Evolutionary conservation across 2,797 vertebrate species (phyloP).

Genomic region (Jordanella pulchra): DNA sequence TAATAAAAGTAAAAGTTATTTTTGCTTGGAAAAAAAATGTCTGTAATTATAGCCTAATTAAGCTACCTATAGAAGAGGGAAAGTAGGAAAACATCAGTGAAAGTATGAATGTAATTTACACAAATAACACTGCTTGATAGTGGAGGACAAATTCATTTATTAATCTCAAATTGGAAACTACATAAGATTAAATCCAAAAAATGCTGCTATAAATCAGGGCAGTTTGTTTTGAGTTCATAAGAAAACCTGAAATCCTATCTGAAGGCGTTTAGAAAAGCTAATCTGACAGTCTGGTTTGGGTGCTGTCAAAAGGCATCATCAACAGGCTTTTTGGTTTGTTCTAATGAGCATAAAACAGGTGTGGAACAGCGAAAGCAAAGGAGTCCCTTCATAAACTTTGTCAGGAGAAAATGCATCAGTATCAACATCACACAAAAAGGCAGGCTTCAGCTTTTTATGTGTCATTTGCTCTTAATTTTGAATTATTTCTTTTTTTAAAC

Average conservation of each 20-base stretch:
- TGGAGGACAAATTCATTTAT: neutral
- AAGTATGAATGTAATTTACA: conserved; percentile 10
- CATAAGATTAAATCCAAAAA: neutral
- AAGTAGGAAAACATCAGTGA: neutral
- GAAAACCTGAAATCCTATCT: conserved; percentile 4
- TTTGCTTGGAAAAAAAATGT: neutral
- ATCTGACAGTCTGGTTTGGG: conserved; percentile 27
- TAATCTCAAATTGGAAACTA: too few relatives aligned
- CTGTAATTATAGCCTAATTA: neutral
- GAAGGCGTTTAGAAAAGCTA: conserved; percentile 11
- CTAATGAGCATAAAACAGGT: conserved; percentile 37
- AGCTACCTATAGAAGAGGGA: neutral
- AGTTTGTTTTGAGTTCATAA: conserved; percentile 22
- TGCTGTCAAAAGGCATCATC: conserved; percentile 39
- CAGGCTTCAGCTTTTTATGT: conserved; percentile 29
- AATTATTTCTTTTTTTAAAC: conserved; percentile 6
- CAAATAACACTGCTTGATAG: conserved; percentile 2
- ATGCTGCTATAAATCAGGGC: conserved; percentile 1
- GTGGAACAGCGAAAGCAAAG: conserved; percentile 44
- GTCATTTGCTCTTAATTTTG: conserved; percentile 61
- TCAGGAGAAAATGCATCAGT: neutral
- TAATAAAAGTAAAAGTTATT: neutral
- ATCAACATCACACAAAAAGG: conserved; percentile 49
- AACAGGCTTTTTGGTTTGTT: conserved; percentile 27
- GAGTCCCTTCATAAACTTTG: conserved; percentile 5